These are phyloP conservation scores for Meiosimyza platycephala DNA, from an alignment of 2,888 invertebrate species.

Conservation along the genomic window DNA sequence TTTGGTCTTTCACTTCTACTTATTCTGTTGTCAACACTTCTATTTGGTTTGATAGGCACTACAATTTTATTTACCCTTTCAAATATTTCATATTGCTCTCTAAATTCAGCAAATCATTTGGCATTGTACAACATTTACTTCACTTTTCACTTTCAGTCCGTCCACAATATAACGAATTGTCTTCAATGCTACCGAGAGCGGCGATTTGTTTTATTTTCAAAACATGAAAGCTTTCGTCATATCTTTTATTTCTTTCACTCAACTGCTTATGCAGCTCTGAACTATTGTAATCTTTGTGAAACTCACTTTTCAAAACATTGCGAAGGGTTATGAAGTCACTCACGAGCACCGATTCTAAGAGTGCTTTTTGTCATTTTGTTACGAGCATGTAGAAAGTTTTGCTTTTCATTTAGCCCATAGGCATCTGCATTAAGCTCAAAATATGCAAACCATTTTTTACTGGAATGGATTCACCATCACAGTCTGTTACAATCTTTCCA, in stretches of 20 bases:
- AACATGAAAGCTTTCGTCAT: not conserved
- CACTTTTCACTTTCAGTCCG: no score
- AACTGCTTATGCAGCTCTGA: not conserved
- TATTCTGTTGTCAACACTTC: no score
- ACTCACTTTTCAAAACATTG: not conserved
- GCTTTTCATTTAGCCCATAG: conserved; percentile 36
- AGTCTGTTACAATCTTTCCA: conserved; percentile 29
- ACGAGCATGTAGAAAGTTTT: conserved; percentile 42
- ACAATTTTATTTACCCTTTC: no score
- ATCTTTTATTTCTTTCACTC: not conserved
- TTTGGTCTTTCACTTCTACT: no score
- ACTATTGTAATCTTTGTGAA: not conserved
- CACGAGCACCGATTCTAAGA: not conserved
- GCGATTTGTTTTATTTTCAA: not conserved
- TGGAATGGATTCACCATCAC: conserved; percentile 27
- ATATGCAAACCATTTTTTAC: conserved; percentile 32
- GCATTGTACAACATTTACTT: no score
- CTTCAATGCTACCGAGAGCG: not conserved
- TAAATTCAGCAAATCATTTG: no score
- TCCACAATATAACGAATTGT: no score
- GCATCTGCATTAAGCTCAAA: conserved; percentile 38
- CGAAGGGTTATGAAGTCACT: not conserved
- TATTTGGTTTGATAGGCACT: no score
- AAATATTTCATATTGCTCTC: no score
- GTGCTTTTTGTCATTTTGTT: conserved; percentile 41